Conservation (phyloP, 2,797 vertebrate genomes). For the Meda fulgida region DNA sequence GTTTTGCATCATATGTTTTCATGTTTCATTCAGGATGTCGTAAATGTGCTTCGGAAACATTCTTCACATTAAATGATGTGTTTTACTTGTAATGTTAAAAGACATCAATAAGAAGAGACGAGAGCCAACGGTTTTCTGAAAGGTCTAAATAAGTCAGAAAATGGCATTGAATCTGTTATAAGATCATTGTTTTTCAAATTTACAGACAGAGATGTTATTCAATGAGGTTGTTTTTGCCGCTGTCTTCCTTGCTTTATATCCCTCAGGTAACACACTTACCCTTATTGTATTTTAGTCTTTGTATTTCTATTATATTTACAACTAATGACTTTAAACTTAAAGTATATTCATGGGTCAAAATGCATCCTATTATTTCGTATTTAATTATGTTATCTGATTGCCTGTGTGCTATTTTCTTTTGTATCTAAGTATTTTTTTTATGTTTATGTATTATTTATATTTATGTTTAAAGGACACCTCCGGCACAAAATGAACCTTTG, state of each 20-base stretch:
- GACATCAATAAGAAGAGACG: background rate
- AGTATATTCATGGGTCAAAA: background rate
- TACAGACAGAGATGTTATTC: slow-evolving; percentile 38
- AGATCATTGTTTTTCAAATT: background rate
- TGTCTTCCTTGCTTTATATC: slow-evolving; percentile 44
- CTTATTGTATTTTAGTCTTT: background rate
- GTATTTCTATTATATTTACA: background rate
- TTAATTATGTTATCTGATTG: background rate
- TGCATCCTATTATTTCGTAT: background rate
- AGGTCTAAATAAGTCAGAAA: background rate
- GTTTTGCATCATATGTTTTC: background rate
- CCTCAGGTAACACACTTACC: slow-evolving; percentile 49
- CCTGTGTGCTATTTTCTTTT: background rate
- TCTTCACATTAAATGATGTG: background rate
- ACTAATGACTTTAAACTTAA: background rate
- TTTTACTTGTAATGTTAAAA: background rate
- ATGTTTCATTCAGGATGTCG: background rate
- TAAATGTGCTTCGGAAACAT: background rate
- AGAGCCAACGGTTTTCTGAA: background rate
- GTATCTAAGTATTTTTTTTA: background rate
- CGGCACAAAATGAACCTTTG: too few species aligned
- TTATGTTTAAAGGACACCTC: too few species aligned
- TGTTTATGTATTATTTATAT: background rate
- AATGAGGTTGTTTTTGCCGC: slow-evolving; percentile 39
- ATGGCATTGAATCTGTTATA: background rate